phyloP scores from a whole-genome alignment of 1,140 invertebrate species.

The Drosophila funebris region DNA sequence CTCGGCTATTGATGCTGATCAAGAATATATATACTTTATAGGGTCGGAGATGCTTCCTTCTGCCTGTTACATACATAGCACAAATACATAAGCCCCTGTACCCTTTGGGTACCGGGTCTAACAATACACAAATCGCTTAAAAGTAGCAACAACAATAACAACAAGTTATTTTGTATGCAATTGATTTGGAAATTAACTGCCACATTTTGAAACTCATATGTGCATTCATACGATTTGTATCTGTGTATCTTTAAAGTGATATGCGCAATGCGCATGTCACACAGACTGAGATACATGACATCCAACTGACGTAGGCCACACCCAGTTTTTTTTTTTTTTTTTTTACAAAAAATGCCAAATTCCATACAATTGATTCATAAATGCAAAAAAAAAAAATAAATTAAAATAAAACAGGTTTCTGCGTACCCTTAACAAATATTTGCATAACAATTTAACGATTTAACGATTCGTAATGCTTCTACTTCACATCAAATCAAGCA shows the following conservation, averaged over 20 bases:
- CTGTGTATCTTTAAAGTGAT: conserved; percentile 17
- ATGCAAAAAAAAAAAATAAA: conserved; percentile 16
- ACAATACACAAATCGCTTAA: conserved; percentile 5
- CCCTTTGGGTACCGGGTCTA: too few relatives aligned
- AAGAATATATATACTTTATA: too few relatives aligned
- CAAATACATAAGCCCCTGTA: too few relatives aligned
- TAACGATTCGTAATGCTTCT: conserved; percentile 7
- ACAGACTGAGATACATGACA: neutral
- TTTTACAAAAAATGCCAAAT: conserved; percentile 43
- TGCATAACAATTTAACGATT: conserved; percentile 39
- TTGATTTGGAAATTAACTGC: conserved; percentile 40
- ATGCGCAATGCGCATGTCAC: neutral
- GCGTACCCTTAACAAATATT: conserved; percentile 32
- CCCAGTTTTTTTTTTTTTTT: too few relatives aligned
- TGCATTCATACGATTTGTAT: neutral
- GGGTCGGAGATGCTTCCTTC: too few relatives aligned
- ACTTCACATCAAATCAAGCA: conserved; percentile 73
- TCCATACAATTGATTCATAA: conserved; percentile 70
- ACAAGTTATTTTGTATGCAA: conserved; percentile 18
- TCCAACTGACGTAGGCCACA: conserved; percentile 32
- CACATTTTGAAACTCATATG: neutral
- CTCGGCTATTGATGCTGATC: too few relatives aligned
- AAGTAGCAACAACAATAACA: conserved; percentile 22
- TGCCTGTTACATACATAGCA: too few relatives aligned
- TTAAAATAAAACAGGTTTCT: conserved; percentile 51